Percentiles rank a stretch among this genome's conserved stretches.
These are phyloP conservation scores for Leucozona laternaria DNA, from an alignment of 2,888 invertebrate genomes.

Conservation along the genomic window DNA sequence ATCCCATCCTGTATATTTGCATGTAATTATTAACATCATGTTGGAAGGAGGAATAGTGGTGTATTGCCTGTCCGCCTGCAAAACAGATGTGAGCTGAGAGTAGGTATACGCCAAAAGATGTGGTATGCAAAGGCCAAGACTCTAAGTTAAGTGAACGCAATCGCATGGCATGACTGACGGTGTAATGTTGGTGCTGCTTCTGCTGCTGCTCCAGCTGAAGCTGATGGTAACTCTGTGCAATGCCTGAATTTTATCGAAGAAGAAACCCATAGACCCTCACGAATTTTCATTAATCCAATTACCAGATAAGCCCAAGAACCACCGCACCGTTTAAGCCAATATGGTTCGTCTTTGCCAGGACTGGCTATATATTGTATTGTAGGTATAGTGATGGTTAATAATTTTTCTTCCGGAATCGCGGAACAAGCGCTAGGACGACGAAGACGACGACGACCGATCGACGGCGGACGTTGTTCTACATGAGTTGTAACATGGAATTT, in stretches of 20 bases:
- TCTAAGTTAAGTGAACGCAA: conserved; percentile 66
- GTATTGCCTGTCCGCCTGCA: conserved; percentile 74
- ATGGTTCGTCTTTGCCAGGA: conserved; percentile 41
- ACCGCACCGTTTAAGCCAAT: conserved; percentile 56
- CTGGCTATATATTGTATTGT: not conserved
- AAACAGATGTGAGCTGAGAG: conserved; percentile 43
- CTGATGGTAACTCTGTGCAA: not conserved
- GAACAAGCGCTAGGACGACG: conserved; percentile 67
- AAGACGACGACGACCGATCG: not conserved
- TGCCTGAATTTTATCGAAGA: conserved; percentile 52
- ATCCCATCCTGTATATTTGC: conserved; percentile 57
- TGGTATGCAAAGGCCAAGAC: conserved; percentile 71
- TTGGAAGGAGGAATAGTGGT: conserved; percentile 73
- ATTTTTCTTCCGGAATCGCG: conserved; percentile 67
- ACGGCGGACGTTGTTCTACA: conserved; percentile 60
- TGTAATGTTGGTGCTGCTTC: conserved; percentile 39
- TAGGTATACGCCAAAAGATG: conserved; percentile 35
- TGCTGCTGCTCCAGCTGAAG: conserved; percentile 8
- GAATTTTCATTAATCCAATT: conserved; percentile 80
- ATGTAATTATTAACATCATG: conserved; percentile 77
- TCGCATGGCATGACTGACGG: conserved; percentile 61
- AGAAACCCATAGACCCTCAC: conserved; percentile 72
- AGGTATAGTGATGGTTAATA: conserved; percentile 48
- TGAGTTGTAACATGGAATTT: conserved; percentile 72
- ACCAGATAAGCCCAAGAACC: conserved; percentile 79